phyloP scores from a whole-genome alignment of 2,888 invertebrate genomes.

The Xestia xanthographa region DNA sequence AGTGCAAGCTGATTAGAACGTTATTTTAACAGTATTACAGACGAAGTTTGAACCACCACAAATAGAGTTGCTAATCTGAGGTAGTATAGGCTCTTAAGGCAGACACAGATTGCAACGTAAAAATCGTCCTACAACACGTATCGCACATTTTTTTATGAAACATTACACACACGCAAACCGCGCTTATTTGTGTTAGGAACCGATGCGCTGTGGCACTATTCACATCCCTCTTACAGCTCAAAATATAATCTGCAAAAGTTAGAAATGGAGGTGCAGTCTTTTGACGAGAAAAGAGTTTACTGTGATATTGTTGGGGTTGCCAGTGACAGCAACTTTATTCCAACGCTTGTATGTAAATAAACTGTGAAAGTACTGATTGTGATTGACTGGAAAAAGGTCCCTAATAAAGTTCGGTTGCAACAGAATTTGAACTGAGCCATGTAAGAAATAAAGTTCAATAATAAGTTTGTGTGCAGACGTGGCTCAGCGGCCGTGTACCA shows the following conservation, averaged over 20 bases:
- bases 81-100: too few relatives aligned
- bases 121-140: background rate
- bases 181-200: background rate
- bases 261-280: background rate
- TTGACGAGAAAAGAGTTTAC: background rate
- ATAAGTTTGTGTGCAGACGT: constrained; percentile 70
- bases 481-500: constrained; percentile 86
- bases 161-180: background rate
- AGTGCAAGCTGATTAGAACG: too few relatives aligned
- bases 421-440: background rate
- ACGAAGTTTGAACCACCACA: too few relatives aligned
- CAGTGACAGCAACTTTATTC: background rate
- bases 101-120: background rate
- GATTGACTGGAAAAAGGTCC: background rate
- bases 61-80: too few relatives aligned
- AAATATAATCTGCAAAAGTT: background rate
- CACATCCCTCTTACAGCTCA: background rate
- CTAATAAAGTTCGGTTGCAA: background rate
- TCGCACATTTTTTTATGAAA: background rate
- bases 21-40: too few relatives aligned
- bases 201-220: too few relatives aligned
- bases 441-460: background rate
- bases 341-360: background rate
- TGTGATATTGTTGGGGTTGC: background rate
- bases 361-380: background rate